Conservation (phyloP, 2,113 vertebrate species). For the Hydrochoerus hydrochaeris region DNA sequence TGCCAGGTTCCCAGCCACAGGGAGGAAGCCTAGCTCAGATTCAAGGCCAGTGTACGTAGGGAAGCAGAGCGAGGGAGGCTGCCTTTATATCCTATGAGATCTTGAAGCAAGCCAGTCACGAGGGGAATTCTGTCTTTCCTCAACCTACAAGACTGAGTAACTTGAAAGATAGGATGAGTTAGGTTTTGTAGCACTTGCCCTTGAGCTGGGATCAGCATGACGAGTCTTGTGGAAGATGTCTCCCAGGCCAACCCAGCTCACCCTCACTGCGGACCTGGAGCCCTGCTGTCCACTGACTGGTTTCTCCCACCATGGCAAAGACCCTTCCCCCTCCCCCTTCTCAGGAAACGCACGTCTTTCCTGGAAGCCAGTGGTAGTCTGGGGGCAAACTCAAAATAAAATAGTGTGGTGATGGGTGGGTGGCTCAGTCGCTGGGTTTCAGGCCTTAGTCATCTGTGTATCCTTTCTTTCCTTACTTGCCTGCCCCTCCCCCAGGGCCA, state of each 20-base stretch:
- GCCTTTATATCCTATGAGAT: not conserved
- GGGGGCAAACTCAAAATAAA: conserved; percentile 29
- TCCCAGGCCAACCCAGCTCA: not conserved
- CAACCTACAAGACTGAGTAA: not conserved
- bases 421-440: conserved; percentile 13
- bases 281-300: not conserved
- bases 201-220: not conserved
- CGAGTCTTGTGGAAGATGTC: not conserved
- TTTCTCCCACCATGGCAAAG: not conserved
- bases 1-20: not conserved
- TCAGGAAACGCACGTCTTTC: conserved; percentile 64
- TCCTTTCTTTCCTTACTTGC: conserved; percentile 60
- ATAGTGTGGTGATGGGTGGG: not conserved
- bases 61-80: not conserved
- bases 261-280: not conserved
- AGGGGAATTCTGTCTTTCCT: not conserved
- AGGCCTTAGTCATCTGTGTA: conserved; percentile 70
- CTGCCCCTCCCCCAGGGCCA: conserved; percentile 51
- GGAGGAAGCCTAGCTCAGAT: not conserved
- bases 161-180: not conserved
- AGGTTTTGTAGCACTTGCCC: not conserved
- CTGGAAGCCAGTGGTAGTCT: conserved; percentile 22
- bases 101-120: not conserved
- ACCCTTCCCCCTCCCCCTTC: not conserved
- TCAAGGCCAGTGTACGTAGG: not conserved